Conservation (phyloP, 2,113 vertebrate genomes). For the Muntiacus reevesi region DNA sequence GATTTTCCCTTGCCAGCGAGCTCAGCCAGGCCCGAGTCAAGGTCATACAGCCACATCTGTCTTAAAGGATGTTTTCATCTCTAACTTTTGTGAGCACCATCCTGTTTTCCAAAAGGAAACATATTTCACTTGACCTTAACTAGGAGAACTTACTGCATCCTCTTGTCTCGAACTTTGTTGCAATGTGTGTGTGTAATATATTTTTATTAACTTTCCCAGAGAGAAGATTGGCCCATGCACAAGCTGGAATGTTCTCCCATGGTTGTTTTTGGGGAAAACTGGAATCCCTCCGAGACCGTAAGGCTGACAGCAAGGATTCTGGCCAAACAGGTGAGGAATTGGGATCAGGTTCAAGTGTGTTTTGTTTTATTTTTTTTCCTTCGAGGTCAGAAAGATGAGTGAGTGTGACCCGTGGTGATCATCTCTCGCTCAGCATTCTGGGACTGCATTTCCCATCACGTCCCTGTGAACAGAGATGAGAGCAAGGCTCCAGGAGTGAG, state of each 20-base stretch:
- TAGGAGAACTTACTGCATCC: slow-evolving; percentile 52
- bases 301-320: slow-evolving; percentile 93
- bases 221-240: slow-evolving; percentile 95
- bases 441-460: not conserved
- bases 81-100: slow-evolving; percentile 47
- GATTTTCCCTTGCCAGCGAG: not conserved
- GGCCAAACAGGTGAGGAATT: slow-evolving; percentile 89
- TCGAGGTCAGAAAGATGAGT: slow-evolving; percentile 48
- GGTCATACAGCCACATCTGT: accelerated
- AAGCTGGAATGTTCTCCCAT: slow-evolving; percentile 95
- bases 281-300: slow-evolving; percentile 93
- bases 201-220: slow-evolving; percentile 81
- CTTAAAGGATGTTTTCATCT: slow-evolving; percentile 25
- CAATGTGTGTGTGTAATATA: not conserved
- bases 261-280: slow-evolving; percentile 90
- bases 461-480: not conserved
- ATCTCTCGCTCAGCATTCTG: not conserved
- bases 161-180: slow-evolving; percentile 48
- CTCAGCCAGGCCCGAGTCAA: not conserved
- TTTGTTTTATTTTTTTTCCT: slow-evolving; percentile 14
- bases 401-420: not conserved
- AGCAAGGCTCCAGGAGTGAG: not conserved
- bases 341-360: not conserved
- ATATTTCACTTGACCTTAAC: slow-evolving; percentile 76
- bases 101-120: slow-evolving; percentile 78